A percentile compares a stretch with the other conserved stretches of the same genome.
These are phyloP conservation scores for Burhinus oedicnemus DNA, from an alignment of 2,113 vertebrate genomes.

Conservation along the genomic window DNA sequence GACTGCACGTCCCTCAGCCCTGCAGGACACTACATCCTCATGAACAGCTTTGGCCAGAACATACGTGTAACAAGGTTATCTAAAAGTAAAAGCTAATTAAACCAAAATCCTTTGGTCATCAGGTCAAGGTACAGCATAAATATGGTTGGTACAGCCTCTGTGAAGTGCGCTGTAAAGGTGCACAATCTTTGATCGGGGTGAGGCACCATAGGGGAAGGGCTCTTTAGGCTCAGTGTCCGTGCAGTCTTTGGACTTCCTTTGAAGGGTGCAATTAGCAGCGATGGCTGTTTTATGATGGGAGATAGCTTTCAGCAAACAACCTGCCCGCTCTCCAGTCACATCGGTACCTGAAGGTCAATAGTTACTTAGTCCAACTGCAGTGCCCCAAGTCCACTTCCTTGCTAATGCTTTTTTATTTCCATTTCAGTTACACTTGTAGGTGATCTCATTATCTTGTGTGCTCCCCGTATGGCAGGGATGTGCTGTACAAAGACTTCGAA, in stretches of 20 bases:
- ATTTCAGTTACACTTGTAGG: background rate
- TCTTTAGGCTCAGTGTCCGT: fast-evolving
- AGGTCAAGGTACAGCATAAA: background rate
- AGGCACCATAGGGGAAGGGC: fast-evolving
- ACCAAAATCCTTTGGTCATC: background rate
- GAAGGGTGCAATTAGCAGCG: fast-evolving
- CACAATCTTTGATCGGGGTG: background rate
- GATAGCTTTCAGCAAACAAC: background rate
- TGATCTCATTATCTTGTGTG: background rate
- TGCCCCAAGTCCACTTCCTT: fast-evolving
- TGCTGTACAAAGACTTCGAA: background rate
- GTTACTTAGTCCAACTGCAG: background rate
- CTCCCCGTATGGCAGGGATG: background rate
- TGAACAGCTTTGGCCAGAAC: background rate
- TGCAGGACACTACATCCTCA: no score
- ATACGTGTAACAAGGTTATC: background rate
- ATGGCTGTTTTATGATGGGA: fast-evolving
- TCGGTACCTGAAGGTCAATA: background rate
- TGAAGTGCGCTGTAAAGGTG: fast-evolving
- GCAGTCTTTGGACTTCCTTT: background rate
- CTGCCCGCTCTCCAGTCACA: background rate
- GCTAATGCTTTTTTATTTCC: background rate
- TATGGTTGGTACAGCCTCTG: fast-evolving
- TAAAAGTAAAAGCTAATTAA: background rate
- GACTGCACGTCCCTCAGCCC: fast-evolving